Evolutionary conservation across 2,888 invertebrate genomes (phyloP), one percentile per base, ranked within the genome.

Genomic region (Ectemnius continuus): DNA sequence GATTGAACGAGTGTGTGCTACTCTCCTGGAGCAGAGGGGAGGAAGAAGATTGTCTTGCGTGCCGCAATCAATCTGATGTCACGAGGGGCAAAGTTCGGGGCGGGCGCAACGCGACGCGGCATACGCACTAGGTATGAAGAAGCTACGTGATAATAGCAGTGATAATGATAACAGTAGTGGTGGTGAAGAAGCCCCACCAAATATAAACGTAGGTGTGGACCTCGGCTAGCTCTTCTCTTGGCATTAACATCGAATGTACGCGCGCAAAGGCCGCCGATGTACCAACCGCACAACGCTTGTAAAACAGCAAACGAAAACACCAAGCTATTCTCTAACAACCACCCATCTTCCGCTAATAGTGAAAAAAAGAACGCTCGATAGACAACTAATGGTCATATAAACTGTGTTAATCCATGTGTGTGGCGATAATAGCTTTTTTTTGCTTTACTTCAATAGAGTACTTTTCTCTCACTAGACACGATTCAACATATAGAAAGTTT

Each of bases 401-500:
- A 87, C 80, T 84, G 81, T 82, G 71, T 81, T 76, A 80, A 81
- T 86, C 70, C 67, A 64, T 70, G 78, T 77, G 36, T 36, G 83
- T 86, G 85, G 80, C 84, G 83, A 86, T 87, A 87, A 84, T 85
- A 83, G 79, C 75, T 70, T 74, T 67, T 70, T 80, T 78, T 78
- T 73, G 83, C 78, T 82, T 88, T 88, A 88, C 80, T 87, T 88
- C 84, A 82, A 88, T 87, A 88, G 81, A 36, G 36, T 36, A 36
- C 36, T 36, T 36, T 86, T 88, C 85, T 88, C 87, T 89, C 88
- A 87, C 89, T 89, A 89, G 89, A 89, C 89, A 89, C 89, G 88
- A 89, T 89, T 88, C 89, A 89, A 89, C 89, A 89, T 89, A 89
- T 88, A 89, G 89, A 89, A 89, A 89, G 89, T 89, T 88, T 86